Evolutionary conservation across 2,113 vertebrate species (phyloP).

Genomic region (Tupaia chinensis): DNA sequence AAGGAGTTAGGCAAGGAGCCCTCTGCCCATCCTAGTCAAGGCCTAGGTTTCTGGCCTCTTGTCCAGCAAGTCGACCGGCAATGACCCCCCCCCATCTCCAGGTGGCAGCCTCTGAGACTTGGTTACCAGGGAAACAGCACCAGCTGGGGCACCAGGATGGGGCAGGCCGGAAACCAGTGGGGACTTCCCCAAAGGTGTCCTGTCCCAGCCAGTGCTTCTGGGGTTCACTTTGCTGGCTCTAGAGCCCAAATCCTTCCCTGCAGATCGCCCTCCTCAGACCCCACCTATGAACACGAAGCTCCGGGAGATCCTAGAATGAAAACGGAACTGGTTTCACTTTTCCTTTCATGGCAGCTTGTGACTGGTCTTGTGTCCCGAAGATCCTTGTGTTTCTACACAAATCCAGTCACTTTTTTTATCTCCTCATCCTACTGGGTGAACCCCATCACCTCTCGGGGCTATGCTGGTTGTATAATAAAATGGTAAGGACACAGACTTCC

Average conservation of each 20-base stretch:
- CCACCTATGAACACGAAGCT: neutral
- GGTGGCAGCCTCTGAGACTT: neutral
- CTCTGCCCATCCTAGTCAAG: neutral
- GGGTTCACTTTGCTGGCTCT: neutral
- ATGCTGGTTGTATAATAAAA: neutral
- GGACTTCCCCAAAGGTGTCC: neutral
- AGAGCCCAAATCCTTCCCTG: neutral
- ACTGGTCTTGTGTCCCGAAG: neutral
- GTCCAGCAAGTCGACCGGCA: neutral
- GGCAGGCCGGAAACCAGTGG: neutral
- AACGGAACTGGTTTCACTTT: constrained; percentile 78
- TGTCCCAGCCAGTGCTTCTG: neutral
- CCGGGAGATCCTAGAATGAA: neutral
- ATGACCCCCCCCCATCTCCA: neutral
- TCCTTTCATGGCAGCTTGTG: constrained; percentile 27
- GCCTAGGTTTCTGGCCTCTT: neutral
- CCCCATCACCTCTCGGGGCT: neutral
- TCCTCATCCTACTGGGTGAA: neutral
- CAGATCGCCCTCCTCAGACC: neutral
- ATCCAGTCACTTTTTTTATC: neutral
- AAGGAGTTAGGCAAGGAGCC: neutral
- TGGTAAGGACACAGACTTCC: neutral
- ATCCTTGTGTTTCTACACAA: neutral
- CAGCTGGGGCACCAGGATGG: fast-evolving
- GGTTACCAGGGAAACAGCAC: neutral